phyloP scores from a whole-genome alignment of 2,888 invertebrate species.

The Bellardia pandia region DNA sequence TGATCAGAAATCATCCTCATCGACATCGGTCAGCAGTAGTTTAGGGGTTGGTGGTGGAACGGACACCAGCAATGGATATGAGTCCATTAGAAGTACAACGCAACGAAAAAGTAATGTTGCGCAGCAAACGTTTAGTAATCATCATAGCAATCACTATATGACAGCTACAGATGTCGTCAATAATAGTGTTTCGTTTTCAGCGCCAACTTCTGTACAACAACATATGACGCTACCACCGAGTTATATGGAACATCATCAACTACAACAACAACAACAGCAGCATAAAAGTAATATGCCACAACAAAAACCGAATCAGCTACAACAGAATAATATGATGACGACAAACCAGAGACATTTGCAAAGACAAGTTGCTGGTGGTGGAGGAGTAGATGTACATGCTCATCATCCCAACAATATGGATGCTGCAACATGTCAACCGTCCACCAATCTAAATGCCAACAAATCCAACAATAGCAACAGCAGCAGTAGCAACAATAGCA shows the following conservation, averaged over 20 bases:
- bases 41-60: constrained; percentile 63
- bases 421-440: constrained; percentile 55
- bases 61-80: constrained; percentile 65
- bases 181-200: constrained; percentile 53
- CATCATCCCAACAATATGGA: constrained; percentile 38
- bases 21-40: constrained; percentile 73
- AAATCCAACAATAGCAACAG: constrained; percentile 64
- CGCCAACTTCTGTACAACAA: constrained; percentile 42
- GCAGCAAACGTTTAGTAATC: constrained; percentile 53
- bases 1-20: constrained; percentile 75
- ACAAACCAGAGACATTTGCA: constrained; percentile 60
- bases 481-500: constrained; percentile 64
- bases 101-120: constrained; percentile 47
- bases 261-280: constrained; percentile 21
- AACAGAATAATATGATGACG: constrained; percentile 6
- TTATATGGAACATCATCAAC: constrained; percentile 56
- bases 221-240: constrained; percentile 59
- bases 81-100: constrained; percentile 61
- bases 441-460: constrained; percentile 67
- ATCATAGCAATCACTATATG: constrained; percentile 61
- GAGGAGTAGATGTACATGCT: constrained; percentile 29
- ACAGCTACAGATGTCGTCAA: constrained; percentile 47
- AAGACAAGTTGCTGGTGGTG: constrained; percentile 50
- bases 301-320: constrained; percentile 29
- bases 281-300: constrained; percentile 50